Conservation (phyloP, 2,888 invertebrate species). For the Stomorhina lunata region DNA sequence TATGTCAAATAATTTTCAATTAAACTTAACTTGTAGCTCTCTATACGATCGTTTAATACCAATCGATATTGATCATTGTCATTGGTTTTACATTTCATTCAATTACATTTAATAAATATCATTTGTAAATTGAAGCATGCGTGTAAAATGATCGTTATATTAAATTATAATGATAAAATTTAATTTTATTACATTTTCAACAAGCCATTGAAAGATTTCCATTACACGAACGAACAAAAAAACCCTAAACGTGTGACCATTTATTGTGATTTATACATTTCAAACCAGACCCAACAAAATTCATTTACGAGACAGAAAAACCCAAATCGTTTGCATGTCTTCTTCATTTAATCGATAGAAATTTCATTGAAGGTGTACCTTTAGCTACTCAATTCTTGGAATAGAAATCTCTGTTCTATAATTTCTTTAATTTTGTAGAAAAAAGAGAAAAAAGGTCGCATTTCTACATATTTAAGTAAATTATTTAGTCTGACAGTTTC, state of each 20-base stretch:
- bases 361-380: slow-evolving; percentile 20
- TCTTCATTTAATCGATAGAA: background rate
- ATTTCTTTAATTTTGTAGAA: background rate
- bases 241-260: slow-evolving; percentile 39
- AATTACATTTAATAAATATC: slow-evolving; percentile 51
- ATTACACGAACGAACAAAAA: no score
- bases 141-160: slow-evolving; percentile 62
- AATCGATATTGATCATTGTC: background rate
- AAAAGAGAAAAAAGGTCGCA: slow-evolving; percentile 10
- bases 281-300: slow-evolving; percentile 28
- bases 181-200: slow-evolving; percentile 50
- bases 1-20: no score
- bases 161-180: slow-evolving; percentile 58
- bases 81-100: slow-evolving; percentile 18
- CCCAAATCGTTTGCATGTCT: background rate
- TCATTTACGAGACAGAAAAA: background rate
- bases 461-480: slow-evolving; percentile 48
- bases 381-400: slow-evolving; percentile 51
- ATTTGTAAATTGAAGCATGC: slow-evolving; percentile 56
- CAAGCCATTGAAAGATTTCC: slow-evolving; percentile 25
- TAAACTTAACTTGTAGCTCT: no score
- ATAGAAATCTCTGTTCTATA: slow-evolving; percentile 34
- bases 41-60: background rate
- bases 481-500: slow-evolving; percentile 39
- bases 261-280: slow-evolving; percentile 63